phyloP scores from a whole-genome alignment of 2,113 vertebrate species.

The Crotalus helleri region DNA sequence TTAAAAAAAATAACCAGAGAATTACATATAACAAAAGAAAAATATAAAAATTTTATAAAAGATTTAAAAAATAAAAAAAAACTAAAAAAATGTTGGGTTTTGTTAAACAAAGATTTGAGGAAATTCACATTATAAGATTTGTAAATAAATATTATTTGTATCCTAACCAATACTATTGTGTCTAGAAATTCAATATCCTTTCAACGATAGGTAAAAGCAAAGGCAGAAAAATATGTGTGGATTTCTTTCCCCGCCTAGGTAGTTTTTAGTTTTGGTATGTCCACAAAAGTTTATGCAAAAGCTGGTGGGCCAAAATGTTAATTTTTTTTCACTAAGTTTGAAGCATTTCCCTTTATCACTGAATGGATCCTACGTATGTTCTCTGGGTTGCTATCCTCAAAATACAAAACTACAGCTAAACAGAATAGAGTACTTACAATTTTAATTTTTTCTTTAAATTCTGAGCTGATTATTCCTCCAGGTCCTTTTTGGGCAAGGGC shows the following conservation, averaged over 20 bases:
- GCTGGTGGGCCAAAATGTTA: neutral
- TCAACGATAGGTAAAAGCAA: neutral
- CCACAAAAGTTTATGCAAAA: neutral
- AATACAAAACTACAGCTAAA: neutral
- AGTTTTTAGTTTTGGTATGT: neutral
- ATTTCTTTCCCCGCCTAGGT: neutral
- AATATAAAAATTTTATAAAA: neutral
- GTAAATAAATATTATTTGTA: neutral
- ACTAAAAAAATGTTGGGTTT: neutral
- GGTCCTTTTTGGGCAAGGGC: slow-evolving; percentile 76
- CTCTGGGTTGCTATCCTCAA: neutral
- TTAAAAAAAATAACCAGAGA: neutral
- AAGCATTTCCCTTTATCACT: neutral
- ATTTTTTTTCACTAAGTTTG: neutral
- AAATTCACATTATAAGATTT: neutral
- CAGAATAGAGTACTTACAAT: slow-evolving; percentile 67
- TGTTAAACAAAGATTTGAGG: neutral
- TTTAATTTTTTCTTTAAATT: slow-evolving; percentile 79
- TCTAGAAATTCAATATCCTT: neutral
- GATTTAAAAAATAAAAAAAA: neutral
- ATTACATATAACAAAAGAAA: neutral
- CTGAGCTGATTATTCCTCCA: slow-evolving; percentile 73
- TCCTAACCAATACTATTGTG: neutral
- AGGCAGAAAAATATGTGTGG: neutral
- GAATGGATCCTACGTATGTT: neutral